Evolutionary conservation across 2,888 invertebrate species (phyloP).

Genomic region (Rosalia funebris): DNA sequence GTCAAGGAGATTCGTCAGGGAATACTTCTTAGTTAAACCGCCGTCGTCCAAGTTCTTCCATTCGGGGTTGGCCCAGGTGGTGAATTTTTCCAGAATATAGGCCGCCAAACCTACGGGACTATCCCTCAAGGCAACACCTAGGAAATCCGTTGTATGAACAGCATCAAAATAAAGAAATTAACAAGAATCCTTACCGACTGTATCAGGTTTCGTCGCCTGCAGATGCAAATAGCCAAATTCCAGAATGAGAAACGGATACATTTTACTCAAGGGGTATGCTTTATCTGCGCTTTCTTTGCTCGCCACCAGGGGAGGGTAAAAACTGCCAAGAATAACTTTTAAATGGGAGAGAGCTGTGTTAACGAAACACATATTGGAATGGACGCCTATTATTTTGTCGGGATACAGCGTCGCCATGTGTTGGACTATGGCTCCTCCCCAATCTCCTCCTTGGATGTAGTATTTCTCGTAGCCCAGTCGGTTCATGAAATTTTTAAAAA

Average conservation of each 20-base stretch:
- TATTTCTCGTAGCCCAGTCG: slow-evolving; percentile 74
- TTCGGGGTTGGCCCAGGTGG: slow-evolving; percentile 73
- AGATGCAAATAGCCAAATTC: slow-evolving; percentile 77
- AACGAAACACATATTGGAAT: slow-evolving; percentile 67
- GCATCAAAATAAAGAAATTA: too few species aligned
- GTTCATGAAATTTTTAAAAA: slow-evolving; percentile 77
- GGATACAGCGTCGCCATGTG: slow-evolving; percentile 75
- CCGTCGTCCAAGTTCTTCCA: slow-evolving; percentile 70
- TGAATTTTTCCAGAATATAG: slow-evolving; percentile 91
- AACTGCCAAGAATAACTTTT: slow-evolving; percentile 37
- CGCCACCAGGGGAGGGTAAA: slow-evolving; percentile 59
- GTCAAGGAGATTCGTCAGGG: slow-evolving; percentile 77
- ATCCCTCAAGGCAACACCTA: slow-evolving; percentile 61
- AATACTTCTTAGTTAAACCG: slow-evolving; percentile 72
- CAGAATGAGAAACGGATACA: slow-evolving; percentile 61
- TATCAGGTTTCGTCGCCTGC: slow-evolving; percentile 90
- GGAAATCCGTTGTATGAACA: too few species aligned
- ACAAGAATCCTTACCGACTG: slow-evolving; percentile 79
- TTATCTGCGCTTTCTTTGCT: slow-evolving; percentile 64
- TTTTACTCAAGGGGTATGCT: slow-evolving; percentile 67
- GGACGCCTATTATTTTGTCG: slow-evolving; percentile 67
- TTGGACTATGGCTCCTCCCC: slow-evolving; percentile 76
- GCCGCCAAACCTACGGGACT: slow-evolving; percentile 88
- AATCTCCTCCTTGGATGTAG: slow-evolving; percentile 84
- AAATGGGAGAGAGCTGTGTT: slow-evolving; percentile 29